Percentiles rank a stretch among this genome's conserved stretches.
Conservation (phyloP, 2,797 vertebrate genomes). For the Monodelphis domestica region DNA sequence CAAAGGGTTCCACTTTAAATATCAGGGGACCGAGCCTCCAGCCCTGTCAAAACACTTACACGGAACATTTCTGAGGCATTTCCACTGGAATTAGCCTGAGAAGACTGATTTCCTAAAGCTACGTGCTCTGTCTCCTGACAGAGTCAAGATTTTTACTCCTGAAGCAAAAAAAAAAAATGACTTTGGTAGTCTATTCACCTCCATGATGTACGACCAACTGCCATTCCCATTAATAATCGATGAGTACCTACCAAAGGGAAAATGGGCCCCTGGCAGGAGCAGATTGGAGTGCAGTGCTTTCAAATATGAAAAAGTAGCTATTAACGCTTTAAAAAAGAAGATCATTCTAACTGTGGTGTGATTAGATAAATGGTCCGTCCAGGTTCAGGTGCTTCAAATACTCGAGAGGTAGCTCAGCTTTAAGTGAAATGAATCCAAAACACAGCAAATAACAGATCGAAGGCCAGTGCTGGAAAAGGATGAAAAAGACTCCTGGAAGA, state of each 20-base stretch:
- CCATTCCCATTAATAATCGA: conserved; percentile 59
- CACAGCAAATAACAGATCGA: background rate
- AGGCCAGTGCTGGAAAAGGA: conserved; percentile 7
- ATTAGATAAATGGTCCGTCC: background rate
- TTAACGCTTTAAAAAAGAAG: background rate
- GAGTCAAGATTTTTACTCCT: conserved; percentile 68
- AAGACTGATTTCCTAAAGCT: conserved; percentile 74
- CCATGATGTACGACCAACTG: conserved; percentile 56
- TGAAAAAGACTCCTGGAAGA: background rate
- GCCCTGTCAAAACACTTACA: conserved; percentile 71
- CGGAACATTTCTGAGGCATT: conserved; percentile 69
- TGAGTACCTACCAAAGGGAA: conserved; percentile 60
- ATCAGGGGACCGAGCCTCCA: conserved; percentile 60
- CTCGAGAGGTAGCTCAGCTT: conserved; percentile 15
- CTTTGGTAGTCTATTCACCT: conserved; percentile 49
- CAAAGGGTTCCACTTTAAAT: conserved; percentile 63
- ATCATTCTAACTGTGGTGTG: background rate
- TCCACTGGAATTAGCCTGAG: conserved; percentile 76
- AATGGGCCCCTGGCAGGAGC: conserved; percentile 48
- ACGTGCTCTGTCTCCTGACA: conserved; percentile 48
- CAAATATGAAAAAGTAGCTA: conserved; percentile 34
- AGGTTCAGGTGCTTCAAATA: background rate
- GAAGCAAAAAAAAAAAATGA: conserved; percentile 48
- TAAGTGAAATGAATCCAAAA: conserved; percentile 54
- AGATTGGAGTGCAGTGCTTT: conserved; percentile 33